Conservation (phyloP, 2,113 vertebrate genomes). For the Sorex araneus region DNA sequence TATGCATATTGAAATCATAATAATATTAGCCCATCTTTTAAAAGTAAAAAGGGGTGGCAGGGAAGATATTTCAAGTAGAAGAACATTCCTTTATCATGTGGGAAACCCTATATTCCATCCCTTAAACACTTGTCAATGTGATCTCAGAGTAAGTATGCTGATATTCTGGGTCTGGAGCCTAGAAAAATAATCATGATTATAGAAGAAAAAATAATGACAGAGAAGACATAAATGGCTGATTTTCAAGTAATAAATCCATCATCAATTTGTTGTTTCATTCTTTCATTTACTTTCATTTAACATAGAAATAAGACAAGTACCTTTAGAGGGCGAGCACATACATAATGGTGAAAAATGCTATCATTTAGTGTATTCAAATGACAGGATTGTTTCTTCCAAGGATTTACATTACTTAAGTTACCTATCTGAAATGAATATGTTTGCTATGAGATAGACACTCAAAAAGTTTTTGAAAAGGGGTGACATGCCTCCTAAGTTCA, state of each 20-base stretch:
- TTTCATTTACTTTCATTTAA: slow-evolving; percentile 13
- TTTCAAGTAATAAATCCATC: not conserved
- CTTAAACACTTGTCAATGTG: too few species aligned
- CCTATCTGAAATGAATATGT: not conserved
- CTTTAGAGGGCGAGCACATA: not conserved
- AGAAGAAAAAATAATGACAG: not conserved
- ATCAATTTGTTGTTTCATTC: not conserved
- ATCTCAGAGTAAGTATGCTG: too few species aligned
- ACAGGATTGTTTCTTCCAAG: not conserved
- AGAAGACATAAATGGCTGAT: not conserved
- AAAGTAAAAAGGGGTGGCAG: too few species aligned
- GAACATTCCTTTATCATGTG: too few species aligned
- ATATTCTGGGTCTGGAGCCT: too few species aligned
- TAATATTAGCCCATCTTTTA: too few species aligned
- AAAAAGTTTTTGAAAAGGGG: too few species aligned
- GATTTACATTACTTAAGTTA: not conserved
- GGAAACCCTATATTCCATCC: too few species aligned
- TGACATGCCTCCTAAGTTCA: not conserved
- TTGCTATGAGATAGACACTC: not conserved
- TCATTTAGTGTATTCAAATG: not conserved
- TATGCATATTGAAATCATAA: too few species aligned
- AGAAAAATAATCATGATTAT: too few species aligned
- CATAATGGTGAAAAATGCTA: not conserved
- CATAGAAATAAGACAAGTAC: not conserved
- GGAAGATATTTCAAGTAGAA: too few species aligned